Evolutionary conservation across 2,888 invertebrate genomes (phyloP), one percentile per base, ranked within the genome.

Genomic region (Agrotis segetum): DNA sequence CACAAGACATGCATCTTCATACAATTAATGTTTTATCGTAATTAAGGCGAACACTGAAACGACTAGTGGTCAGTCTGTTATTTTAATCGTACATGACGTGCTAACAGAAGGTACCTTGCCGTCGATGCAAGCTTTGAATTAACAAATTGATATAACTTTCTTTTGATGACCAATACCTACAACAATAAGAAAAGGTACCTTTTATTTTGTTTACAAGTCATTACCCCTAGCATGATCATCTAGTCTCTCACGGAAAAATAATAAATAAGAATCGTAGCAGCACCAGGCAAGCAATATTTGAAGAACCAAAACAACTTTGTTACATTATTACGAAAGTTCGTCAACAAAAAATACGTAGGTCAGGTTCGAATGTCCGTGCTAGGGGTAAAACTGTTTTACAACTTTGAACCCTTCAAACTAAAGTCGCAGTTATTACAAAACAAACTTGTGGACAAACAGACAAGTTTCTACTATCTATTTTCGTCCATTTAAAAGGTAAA

Each of bases 41-140:
- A 78, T 56, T 65, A 81, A 65, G 81, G 73, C 70, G 59, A 75
- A 81, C 65, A 68, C 61, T 52, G 79, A 72, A 64, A 72, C 61
- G 77, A 84, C 82, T 77, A 74, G 70, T 65, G 59, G 66, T 72
- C 71, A 79, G 79, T 79, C 76, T 60, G 81, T 52, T 58, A 19
- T 34, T 19, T 58, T 47, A 44, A 55, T 29, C 47, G 34, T 53
- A 66, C 52, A 49, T 29, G 16, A 53, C 29, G 13, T 47, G 70
- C 63, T 63, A 66, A 56, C 56, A 62, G 56, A 64, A 66, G 59
- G 21, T 50, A 61, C 59, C 44, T 62, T 16, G 24, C 11, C 52
- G 53, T 78, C 55, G 29, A 67, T 29, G 59, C 50, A 47, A 55
- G 67, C 62, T 52, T 63, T 17, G 5, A 68, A 52, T 16, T 50